Conservation (phyloP, 2,797 vertebrate species). For the Aulostomus chinensis region DNA sequence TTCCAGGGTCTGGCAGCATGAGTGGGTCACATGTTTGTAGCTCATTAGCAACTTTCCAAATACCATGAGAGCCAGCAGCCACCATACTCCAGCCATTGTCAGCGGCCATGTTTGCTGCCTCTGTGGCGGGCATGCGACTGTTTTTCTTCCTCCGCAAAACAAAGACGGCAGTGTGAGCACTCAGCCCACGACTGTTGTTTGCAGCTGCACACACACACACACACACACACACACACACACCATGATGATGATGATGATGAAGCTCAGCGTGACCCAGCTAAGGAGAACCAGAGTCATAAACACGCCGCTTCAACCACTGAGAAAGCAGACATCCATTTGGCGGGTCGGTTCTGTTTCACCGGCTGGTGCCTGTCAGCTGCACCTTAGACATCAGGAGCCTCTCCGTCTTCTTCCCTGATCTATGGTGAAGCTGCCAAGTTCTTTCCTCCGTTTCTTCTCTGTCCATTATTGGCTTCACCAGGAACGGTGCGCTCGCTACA, state of each 20-base stretch:
- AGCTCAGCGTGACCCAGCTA: constrained; percentile 22
- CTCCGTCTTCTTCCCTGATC: too few relatives aligned
- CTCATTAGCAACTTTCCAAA: constrained; percentile 8
- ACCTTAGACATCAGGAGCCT: too few relatives aligned
- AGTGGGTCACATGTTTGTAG: constrained; percentile 1
- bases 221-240: constrained; percentile 16
- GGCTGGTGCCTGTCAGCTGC: too few relatives aligned
- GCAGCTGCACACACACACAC: constrained; percentile 43
- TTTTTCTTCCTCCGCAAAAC: constrained; percentile 50
- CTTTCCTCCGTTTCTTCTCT: too few relatives aligned
- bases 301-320: background rate
- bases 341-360: too few relatives aligned
- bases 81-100: background rate
- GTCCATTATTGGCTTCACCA: too few relatives aligned
- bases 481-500: too few relatives aligned
- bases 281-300: constrained; percentile 10
- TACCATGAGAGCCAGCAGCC: constrained; percentile 19
- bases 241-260: constrained; percentile 31
- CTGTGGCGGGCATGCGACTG: constrained; percentile 25
- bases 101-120: background rate
- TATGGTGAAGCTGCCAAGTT: too few relatives aligned
- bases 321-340: background rate
- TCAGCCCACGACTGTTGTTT: constrained; percentile 54
- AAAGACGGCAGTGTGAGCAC: constrained; percentile 56
- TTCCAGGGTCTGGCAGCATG: too few relatives aligned